Evolutionary conservation across 2,888 invertebrate species (phyloP).

Genomic region (Scaptodrosophila latifasciaeformis): DNA sequence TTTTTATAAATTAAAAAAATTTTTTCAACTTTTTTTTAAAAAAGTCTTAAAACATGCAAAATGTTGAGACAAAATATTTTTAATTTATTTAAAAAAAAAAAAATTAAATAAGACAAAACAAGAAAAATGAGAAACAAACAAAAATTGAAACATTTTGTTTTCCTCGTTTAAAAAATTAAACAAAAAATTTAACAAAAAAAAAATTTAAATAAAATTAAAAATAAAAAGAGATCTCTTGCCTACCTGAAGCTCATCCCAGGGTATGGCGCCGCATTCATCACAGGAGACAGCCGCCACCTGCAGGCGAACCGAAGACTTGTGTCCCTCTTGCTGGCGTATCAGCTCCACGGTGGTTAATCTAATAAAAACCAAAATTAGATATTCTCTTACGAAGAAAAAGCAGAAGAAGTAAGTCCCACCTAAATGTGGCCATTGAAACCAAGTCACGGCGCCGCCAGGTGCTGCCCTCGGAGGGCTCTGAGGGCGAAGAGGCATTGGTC

Average conservation of each 20-base stretch:
- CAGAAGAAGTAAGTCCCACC: no score
- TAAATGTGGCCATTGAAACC: constrained; percentile 78
- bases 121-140: constrained; percentile 1
- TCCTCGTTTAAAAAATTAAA: constrained; percentile 48
- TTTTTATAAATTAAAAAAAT: constrained; percentile 34
- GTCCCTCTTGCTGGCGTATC: constrained; percentile 82
- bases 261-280: constrained; percentile 90
- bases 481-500: constrained; percentile 85
- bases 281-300: constrained; percentile 83
- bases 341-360: constrained; percentile 86
- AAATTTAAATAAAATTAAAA: constrained; percentile 13
- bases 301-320: constrained; percentile 80
- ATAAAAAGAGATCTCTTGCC: constrained; percentile 16
- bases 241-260: constrained; percentile 97
- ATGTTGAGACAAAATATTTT: constrained; percentile 24
- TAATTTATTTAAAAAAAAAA: constrained; percentile 11
- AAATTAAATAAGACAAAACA: constrained; percentile 3
- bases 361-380: constrained; percentile 73
- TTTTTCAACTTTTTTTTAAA: no score
- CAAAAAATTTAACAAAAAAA: constrained; percentile 18
- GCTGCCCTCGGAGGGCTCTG: constrained; percentile 87
- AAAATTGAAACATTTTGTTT: constrained; percentile 11
- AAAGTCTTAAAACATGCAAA: constrained; percentile 57
- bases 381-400: not conserved
- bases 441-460: constrained; percentile 86